Evolutionary conservation across 64 coral and sea anemone genomes (phyloP), one percentile per base, ranked within the genome.

Genomic region (Porites lutea): DNA sequence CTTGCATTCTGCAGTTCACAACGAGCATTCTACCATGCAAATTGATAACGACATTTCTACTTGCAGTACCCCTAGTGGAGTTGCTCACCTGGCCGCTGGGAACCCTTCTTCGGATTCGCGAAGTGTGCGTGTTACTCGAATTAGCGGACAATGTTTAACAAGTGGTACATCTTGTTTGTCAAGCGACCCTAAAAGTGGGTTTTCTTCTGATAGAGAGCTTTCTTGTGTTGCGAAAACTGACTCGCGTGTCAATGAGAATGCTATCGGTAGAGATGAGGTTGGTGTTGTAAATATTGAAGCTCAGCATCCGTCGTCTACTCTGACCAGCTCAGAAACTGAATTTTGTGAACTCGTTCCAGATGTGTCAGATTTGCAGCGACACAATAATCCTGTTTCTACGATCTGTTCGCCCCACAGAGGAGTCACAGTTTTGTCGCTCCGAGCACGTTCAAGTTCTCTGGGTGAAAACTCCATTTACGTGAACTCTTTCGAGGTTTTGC

Each of bases 401-500:
- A 12, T 46, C 48, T 23, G 8, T 8, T 84, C 81, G 16, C 61
- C 63, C 47, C 13, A 8, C 47, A 37, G 62, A 13, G 62, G 62
- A 8, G 19, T 48, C 8, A 66, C 62, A 8, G 48, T 68, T 19
- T 21, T 69, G 7, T 84, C 81, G 21, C 81, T 84, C 46, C 75
- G 75, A 4, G 23, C 81, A 2, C 63, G 81, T 16, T 68, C 62
- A 18, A 84, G 63, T 21, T 68, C 46, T 8, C 48, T 84, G 8
- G 81, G 81, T 2, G 81, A 84, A 52, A 84, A 68, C 45, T 66
- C 81, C 8, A 84, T 84, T 13, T 84, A 84, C 48, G 62, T 84
- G 43, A 84, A 84, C 64, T 84, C 81, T 15, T 84, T 84, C 64
- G 81, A 84, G 63, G 81, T 84, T 68, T 68, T 84, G 79, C 10